These are phyloP conservation scores for Palythoa caribaeorum DNA, from an alignment of 92 coral and sea anemone species.

Conservation along the genomic window DNA sequence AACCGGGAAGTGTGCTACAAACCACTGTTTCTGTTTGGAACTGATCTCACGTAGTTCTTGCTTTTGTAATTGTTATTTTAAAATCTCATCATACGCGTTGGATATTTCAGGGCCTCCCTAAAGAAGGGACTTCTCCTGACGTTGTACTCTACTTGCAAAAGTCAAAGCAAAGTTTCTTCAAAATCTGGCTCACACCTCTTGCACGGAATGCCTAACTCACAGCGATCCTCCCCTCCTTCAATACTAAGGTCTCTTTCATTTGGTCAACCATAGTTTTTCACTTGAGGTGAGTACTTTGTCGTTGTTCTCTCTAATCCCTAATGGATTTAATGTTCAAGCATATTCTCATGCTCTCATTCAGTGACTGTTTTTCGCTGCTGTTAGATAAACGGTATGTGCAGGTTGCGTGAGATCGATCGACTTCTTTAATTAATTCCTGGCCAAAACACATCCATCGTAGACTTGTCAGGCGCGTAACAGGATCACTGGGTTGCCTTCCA, in stretches of 20 bases:
- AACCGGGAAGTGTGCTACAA: constrained; percentile 65
- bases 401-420: constrained; percentile 58
- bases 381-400: constrained; percentile 51
- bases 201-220: too few species aligned
- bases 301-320: constrained; percentile 48
- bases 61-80: too few species aligned
- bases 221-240: too few species aligned
- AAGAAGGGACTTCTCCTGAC: too few species aligned
- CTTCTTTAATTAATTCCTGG: constrained; percentile 50
- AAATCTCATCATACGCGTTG: too few species aligned
- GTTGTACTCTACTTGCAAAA: too few species aligned
- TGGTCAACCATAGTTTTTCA: constrained; percentile 4
- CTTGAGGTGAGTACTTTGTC: constrained; percentile 41
- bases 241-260: too few species aligned
- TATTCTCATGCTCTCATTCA: constrained; percentile 54
- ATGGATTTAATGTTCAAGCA: constrained; percentile 63
- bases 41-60: too few species aligned
- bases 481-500: constrained; percentile 58
- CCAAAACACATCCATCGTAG: constrained; percentile 76
- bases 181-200: too few species aligned
- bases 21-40: too few species aligned
- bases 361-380: constrained; percentile 10
- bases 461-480: constrained; percentile 61
- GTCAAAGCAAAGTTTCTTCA: too few species aligned
- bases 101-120: too few species aligned